Percentiles rank a stretch among this genome's conserved stretches.
Conservation (phyloP, 2,888 invertebrate species). For the Linnaemya tessellans region DNA sequence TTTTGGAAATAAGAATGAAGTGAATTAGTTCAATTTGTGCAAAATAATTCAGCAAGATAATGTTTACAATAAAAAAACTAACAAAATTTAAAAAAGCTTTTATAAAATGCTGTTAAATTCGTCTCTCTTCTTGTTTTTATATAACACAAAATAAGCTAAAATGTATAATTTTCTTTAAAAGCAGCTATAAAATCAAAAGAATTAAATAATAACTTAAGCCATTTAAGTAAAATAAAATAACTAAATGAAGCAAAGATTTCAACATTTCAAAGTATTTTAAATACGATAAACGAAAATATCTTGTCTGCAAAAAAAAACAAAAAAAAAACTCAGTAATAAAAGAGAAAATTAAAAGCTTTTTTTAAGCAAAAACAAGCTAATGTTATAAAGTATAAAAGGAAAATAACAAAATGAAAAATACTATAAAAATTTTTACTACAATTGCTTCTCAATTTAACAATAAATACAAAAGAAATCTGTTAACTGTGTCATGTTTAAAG, state of each 20-base stretch:
- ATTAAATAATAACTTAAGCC: background rate
- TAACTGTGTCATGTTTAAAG: constrained; percentile 55
- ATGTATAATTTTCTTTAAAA: background rate
- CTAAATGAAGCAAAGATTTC: background rate
- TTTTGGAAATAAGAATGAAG: too few relatives aligned
- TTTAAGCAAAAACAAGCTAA: constrained; percentile 1
- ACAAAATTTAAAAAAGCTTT: constrained; percentile 8
- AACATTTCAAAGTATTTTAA: background rate
- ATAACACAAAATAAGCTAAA: background rate
- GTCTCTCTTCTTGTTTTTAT: constrained; percentile 27
- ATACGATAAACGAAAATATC: background rate
- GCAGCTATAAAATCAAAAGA: background rate
- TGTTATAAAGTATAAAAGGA: constrained; percentile 2
- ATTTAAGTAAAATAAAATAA: background rate
- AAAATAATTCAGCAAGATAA: background rate
- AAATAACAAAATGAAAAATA: constrained; percentile 47
- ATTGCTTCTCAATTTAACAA: constrained; percentile 33
- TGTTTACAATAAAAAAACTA: background rate
- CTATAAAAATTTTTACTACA: constrained; percentile 51
- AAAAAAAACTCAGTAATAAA: background rate
- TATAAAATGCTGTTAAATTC: constrained; percentile 4
- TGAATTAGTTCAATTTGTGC: constrained; percentile 17
- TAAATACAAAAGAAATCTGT: constrained; percentile 49
- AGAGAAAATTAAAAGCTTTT: constrained; percentile 41
- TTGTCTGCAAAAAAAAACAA: background rate